Base-by-base conservation (phyloP, 2,888 invertebrate genomes). In the Cinara cedri region DNA sequence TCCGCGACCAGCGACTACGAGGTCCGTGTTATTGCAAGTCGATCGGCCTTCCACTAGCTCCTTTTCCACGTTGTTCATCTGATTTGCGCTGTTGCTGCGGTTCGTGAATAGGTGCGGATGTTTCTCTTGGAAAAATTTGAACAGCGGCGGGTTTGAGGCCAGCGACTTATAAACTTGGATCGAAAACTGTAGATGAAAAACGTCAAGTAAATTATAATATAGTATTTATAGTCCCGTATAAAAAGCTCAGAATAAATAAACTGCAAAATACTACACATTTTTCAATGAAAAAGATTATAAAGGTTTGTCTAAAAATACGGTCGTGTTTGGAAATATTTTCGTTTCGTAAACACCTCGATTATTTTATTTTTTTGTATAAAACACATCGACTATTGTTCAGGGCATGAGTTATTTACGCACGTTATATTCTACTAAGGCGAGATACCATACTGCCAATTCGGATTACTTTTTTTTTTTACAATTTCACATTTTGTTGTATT, bases 111-210 rank as follows among this genome's bases (percentile, higher is more conserved):
- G 85, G 76, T 90, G 90, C 8, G 92, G 92, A 85, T 92, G 92
- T 84, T 92, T 92, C 84, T 91, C 90, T 82, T 92, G 85, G 81
- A 92, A 90, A 14, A 92, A 89, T 82, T 90, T 90, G 85, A 91
- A 92, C 9, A 92, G 86, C 70, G 89, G 88, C 81, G 90, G 90
- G 84, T 92, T 92, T 62, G 89, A 85, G 81, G 89, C 86, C 24
- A 92, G 85, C n/a, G 87, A 87, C 84, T 91, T 90, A 74, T 91
- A 84, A 34, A 90, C 90, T 84, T 89, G 89, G 82, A 90, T 85
- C 16, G 91, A 90, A 34, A 90, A 87, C 91, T 91, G 86, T 14
- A n/a, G n/a, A 6, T 34, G 34, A 34, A 6, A n/a, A 6, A 57
- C 21, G 55, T 11, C 57, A 0, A 11, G 16, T 10, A 44, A 46